Conservation (phyloP, 1,140 invertebrate species). For the Drosophila lacertosa region DNA sequence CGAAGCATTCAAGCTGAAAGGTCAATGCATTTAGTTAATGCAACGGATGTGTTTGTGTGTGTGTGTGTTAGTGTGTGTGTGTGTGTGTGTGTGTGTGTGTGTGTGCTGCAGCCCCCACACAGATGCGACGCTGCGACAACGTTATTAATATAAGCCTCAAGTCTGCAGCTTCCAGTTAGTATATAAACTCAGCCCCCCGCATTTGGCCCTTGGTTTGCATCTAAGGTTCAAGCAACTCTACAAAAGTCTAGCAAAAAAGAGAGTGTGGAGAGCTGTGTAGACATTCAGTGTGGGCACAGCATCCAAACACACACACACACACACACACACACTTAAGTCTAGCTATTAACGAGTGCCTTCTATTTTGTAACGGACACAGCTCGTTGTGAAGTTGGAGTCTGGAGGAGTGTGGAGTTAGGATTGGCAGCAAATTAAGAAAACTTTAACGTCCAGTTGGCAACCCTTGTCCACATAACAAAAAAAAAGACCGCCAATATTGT, state of each 20-base stretch:
- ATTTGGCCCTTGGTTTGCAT: slow-evolving; percentile 27
- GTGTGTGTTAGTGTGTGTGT: background rate
- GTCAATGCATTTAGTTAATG: slow-evolving; percentile 81
- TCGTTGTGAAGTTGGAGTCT: background rate
- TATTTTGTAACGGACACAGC: slow-evolving; percentile 72
- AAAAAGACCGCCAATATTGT: slow-evolving; percentile 61
- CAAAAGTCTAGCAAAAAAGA: slow-evolving; percentile 26
- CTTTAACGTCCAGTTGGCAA: slow-evolving; percentile 5
- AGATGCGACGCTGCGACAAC: slow-evolving; percentile 34
- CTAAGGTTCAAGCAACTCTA: slow-evolving; percentile 72
- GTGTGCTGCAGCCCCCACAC: slow-evolving; percentile 66
- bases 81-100: slow-evolving; percentile 42
- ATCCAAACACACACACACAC: slow-evolving; percentile 24
- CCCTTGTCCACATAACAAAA: slow-evolving; percentile 21
- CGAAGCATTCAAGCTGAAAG: slow-evolving; percentile 61
- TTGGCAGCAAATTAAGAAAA: background rate
- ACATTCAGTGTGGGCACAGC: slow-evolving; percentile 48
- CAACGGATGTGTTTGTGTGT: slow-evolving; percentile 5
- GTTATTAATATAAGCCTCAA: slow-evolving; percentile 54
- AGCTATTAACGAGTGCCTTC: slow-evolving; percentile 30
- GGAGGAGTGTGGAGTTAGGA: no score
- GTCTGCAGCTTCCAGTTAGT: slow-evolving; percentile 8
- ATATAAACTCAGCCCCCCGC: slow-evolving; percentile 5
- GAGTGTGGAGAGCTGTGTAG: slow-evolving; percentile 27
- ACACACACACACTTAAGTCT: background rate